Evolutionary conservation across 2,113 vertebrate species (phyloP).

Genomic region (Eonycteris spelaea): DNA sequence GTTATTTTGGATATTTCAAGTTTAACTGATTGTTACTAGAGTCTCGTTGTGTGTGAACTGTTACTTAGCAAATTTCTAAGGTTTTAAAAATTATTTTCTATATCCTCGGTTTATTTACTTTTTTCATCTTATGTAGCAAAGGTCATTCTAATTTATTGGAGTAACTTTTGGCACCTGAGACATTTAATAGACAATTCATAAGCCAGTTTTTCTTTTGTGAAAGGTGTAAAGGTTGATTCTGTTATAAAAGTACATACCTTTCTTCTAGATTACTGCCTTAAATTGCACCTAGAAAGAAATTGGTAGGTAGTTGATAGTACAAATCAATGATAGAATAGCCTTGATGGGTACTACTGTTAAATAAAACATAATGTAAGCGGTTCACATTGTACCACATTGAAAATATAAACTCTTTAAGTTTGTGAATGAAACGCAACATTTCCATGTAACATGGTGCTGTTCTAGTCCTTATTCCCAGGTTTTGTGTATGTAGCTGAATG

Average conservation of each 20-base stretch:
- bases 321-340: background rate
- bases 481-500: background rate
- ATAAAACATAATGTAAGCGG: background rate
- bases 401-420: background rate
- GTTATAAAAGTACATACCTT: background rate
- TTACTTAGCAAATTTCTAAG: background rate
- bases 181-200: background rate
- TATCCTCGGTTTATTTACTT: background rate
- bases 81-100: conserved; percentile 33
- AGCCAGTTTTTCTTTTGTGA: conserved; percentile 41
- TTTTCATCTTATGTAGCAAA: background rate
- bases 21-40: conserved; percentile 30
- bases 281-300: conserved; percentile 15
- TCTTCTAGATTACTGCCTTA: background rate
- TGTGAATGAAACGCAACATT: background rate
- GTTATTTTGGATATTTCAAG: conserved; percentile 1
- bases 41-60: conserved; percentile 10
- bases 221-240: background rate
- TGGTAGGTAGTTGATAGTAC: background rate
- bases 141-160: background rate
- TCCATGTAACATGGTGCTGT: background rate
- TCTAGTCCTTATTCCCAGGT: background rate
- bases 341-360: background rate
- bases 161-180: background rate
- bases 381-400: background rate